phyloP scores from a whole-genome alignment of 2,888 invertebrate genomes.

The Polyommatus icarus region DNA sequence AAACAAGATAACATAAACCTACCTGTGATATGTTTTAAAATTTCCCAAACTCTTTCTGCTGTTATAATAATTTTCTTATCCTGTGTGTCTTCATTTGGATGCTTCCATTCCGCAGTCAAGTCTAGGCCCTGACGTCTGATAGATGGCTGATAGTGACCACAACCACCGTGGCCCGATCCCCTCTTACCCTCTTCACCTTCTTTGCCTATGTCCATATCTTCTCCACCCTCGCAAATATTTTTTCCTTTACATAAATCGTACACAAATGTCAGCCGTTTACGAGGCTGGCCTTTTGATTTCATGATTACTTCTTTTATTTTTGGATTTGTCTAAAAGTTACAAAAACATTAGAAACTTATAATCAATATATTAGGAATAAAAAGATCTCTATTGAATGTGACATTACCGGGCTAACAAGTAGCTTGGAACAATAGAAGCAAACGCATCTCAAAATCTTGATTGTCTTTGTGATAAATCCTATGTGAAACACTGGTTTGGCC shows the following conservation, averaged over 20 bases:
- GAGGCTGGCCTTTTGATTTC: constrained; percentile 97
- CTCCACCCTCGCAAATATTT: constrained; percentile 98
- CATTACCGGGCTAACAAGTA: constrained; percentile 94
- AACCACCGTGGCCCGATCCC: constrained; percentile 92
- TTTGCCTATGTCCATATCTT: constrained; percentile 96
- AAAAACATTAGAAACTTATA: constrained; percentile 40
- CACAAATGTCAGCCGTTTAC: constrained; percentile 95
- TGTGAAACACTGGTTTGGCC: constrained; percentile 98
- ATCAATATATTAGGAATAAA: constrained; percentile 10
- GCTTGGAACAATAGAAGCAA: constrained; percentile 98
- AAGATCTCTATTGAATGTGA: background rate
- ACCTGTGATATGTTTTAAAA: constrained; percentile 94
- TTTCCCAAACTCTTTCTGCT: constrained; percentile 98
- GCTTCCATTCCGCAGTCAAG: constrained; percentile 98
- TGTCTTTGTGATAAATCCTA: constrained; percentile 98
- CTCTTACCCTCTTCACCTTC: constrained; percentile 84
- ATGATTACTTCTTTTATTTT: constrained; percentile 96
- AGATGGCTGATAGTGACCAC: constrained; percentile 98
- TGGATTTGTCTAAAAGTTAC: constrained; percentile 86
- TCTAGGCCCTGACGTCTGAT: constrained; percentile 95
- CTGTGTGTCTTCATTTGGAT: constrained; percentile 98
- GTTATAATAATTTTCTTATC: constrained; percentile 96
- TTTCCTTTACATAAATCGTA: constrained; percentile 99
- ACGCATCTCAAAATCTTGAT: constrained; percentile 99
- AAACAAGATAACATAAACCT: constrained; percentile 31